Conservation (phyloP, 2,888 invertebrate species). For the Drosophila anomelani region DNA sequence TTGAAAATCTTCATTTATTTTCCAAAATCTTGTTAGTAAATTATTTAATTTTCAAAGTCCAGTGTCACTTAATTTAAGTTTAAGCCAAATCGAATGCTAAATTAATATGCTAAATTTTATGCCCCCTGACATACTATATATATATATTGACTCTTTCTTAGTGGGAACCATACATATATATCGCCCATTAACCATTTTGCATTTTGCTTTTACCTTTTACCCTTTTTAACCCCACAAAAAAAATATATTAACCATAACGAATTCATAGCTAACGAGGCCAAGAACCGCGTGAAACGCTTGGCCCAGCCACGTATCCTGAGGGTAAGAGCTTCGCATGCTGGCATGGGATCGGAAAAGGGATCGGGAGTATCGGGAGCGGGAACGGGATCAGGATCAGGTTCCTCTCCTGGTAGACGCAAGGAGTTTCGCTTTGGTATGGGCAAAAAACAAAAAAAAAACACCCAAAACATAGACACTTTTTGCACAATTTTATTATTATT, state of each 20-base stretch:
- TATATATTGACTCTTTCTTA: slow-evolving; percentile 2
- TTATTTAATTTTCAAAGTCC: not conserved
- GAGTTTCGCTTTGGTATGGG: slow-evolving; percentile 87
- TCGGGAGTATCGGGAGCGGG: slow-evolving; percentile 69
- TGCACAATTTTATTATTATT: not conserved
- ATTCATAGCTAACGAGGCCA: slow-evolving; percentile 56
- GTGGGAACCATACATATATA: slow-evolving; percentile 1
- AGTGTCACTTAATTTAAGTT: slow-evolving; percentile 4
- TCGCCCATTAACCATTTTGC: slow-evolving; percentile 19
- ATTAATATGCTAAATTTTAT: not conserved
- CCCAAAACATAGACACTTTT: not conserved
- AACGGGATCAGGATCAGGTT: slow-evolving; percentile 45
- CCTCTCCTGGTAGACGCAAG: slow-evolving; percentile 79
- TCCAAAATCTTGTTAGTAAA: not conserved
- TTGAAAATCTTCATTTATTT: no score
- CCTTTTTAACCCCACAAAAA: slow-evolving; percentile 1
- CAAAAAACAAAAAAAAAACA: slow-evolving; percentile 53
- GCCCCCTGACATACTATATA: not conserved
- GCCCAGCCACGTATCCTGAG: slow-evolving; percentile 87
- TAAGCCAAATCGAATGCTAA: not conserved
- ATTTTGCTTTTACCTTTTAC: slow-evolving; percentile 24
- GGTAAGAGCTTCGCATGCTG: slow-evolving; percentile 85
- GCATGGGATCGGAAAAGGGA: slow-evolving; percentile 80
- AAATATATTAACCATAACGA: slow-evolving; percentile 28
- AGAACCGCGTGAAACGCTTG: slow-evolving; percentile 85